Conservation (phyloP, 2,888 invertebrate species). For the Priocnemis perturbator region DNA sequence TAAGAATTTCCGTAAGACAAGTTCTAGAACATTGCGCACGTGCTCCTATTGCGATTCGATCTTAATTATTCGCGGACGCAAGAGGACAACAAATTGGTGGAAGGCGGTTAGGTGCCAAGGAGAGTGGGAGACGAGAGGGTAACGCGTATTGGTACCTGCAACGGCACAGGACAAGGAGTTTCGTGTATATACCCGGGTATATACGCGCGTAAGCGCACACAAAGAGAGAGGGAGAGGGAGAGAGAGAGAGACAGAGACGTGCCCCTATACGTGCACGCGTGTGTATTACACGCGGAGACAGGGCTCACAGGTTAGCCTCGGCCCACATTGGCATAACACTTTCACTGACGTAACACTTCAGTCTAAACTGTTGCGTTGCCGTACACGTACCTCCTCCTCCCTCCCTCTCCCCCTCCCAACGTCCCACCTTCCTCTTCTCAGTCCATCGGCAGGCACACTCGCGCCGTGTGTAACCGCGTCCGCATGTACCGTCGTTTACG, state of each 20-base stretch:
- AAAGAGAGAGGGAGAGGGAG: slow-evolving; percentile 15
- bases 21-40: too few species aligned
- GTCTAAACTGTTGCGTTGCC: slow-evolving; percentile 74
- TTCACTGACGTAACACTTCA: slow-evolving; percentile 75
- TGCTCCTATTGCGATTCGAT: too few species aligned
- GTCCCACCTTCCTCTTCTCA: background rate
- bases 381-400: slow-evolving; percentile 47
- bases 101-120: slow-evolving; percentile 7
- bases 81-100: too few species aligned
- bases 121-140: background rate
- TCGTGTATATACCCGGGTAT: slow-evolving; percentile 42
- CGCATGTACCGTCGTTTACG: background rate
- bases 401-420: slow-evolving; percentile 7
- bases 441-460: slow-evolving; percentile 1
- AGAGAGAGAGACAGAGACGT: slow-evolving; percentile 2
- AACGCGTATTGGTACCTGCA: slow-evolving; percentile 15
- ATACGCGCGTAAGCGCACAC: slow-evolving; percentile 30
- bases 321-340: slow-evolving; percentile 75
- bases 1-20: too few species aligned
- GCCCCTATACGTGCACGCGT: slow-evolving; percentile 16
- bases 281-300: slow-evolving; percentile 65
- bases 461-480: background rate
- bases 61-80: too few species aligned
- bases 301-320: slow-evolving; percentile 75
- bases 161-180: slow-evolving; percentile 37